These are phyloP conservation scores for Sphaeramia orbicularis DNA, from an alignment of 2,797 vertebrate species.

Conservation along the genomic window DNA sequence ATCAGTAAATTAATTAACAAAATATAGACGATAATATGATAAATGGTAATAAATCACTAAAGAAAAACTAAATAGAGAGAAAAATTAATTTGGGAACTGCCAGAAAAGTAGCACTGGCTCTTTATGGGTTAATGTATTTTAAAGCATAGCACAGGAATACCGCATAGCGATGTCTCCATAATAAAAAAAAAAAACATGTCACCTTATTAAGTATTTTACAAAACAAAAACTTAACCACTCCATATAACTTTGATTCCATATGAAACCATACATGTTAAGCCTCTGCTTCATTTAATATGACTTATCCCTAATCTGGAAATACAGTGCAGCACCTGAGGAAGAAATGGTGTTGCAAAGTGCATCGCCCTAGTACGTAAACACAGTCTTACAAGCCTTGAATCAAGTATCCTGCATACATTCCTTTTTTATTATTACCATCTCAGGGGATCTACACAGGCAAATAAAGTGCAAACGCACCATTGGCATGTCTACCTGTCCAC, in stretches of 20 bases:
- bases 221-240: slow-evolving; percentile 35
- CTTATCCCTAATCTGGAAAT: slow-evolving; percentile 10
- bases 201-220: slow-evolving; percentile 16
- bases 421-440: slow-evolving; percentile 59
- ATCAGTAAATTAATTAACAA: too few species aligned
- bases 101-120: too few species aligned
- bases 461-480: slow-evolving; percentile 72
- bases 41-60: too few species aligned
- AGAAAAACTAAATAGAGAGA: too few species aligned
- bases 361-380: slow-evolving; percentile 56
- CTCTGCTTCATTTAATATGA: slow-evolving; percentile 35
- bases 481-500: slow-evolving; percentile 65
- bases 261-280: slow-evolving; percentile 26
- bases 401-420: slow-evolving; percentile 63
- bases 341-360: slow-evolving; percentile 42
- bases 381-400: slow-evolving; percentile 62
- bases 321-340: slow-evolving; percentile 26
- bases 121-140: too few species aligned
- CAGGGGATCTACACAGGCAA: slow-evolving; percentile 55
- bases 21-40: too few species aligned
- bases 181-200: slow-evolving; percentile 12
- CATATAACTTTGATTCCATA: slow-evolving; percentile 14
- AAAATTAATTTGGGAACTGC: too few species aligned
- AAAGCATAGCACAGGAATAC: neutral
- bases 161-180: neutral